Percentiles rank a stretch among this genome's conserved stretches.
phyloP scores from a whole-genome alignment of 2,113 vertebrate genomes.

The Macrotus californicus region DNA sequence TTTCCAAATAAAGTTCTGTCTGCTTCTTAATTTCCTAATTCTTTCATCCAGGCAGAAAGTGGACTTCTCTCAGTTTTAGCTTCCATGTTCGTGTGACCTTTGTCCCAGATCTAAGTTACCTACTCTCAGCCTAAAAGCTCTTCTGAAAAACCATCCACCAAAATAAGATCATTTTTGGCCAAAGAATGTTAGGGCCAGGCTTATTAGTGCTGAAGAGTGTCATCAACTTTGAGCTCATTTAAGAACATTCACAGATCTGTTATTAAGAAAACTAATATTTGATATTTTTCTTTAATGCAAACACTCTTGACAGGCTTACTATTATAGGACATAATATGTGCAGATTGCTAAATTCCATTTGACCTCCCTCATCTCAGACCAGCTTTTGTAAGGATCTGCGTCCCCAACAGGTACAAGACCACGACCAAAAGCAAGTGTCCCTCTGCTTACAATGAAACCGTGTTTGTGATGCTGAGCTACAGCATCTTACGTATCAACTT shows the following conservation, averaged over 20 bases:
- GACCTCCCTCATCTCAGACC: background rate
- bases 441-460: background rate
- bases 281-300: background rate
- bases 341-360: background rate
- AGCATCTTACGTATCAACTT: background rate
- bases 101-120: conserved; percentile 2
- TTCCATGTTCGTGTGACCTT: conserved; percentile 1
- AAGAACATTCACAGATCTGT: background rate
- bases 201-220: background rate
- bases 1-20: background rate
- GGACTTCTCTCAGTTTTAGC: background rate
- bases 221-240: background rate
- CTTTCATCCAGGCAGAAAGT: background rate
- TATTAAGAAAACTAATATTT: background rate
- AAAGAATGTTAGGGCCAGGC: background rate
- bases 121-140: background rate
- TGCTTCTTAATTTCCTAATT: background rate
- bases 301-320: background rate
- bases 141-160: conserved; percentile 12
- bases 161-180: background rate
- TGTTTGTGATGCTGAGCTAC: background rate
- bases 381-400: conserved; percentile 1
- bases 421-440: background rate
- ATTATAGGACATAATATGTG: background rate
- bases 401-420: background rate